Percentiles rank a stretch among this genome's conserved stretches.
Evolutionary conservation across 2,113 vertebrate species (phyloP).

Genomic region (Neolamprologus sp.): DNA sequence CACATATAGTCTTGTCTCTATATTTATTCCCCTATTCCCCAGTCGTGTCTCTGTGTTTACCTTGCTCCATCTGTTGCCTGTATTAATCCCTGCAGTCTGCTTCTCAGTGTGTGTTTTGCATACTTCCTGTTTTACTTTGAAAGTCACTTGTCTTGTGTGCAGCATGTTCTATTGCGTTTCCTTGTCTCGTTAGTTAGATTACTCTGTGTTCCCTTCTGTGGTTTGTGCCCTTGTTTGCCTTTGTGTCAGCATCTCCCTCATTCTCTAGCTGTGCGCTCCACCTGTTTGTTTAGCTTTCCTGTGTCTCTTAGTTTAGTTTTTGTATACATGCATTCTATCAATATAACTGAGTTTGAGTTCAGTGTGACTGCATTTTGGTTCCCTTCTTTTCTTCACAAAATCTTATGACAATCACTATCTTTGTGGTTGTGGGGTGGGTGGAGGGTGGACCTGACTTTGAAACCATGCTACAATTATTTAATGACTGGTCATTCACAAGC

Average conservation of each 20-base stretch:
- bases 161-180: neutral
- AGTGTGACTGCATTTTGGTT: neutral
- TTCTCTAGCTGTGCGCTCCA: neutral
- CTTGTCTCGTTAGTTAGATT: neutral
- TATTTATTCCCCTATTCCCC: neutral
- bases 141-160: neutral
- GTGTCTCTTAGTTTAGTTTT: neutral
- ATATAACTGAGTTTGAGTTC: neutral
- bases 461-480: neutral
- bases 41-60: neutral
- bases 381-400: neutral
- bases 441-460: neutral
- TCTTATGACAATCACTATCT: neutral
- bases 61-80: neutral
- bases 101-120: neutral
- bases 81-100: neutral
- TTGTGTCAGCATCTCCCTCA: neutral
- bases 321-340: neutral
- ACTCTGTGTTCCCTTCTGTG: neutral
- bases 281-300: neutral
- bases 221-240: neutral
- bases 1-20: neutral
- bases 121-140: neutral
- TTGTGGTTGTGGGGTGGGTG: neutral
- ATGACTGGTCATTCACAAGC: neutral